Evolutionary conservation across 2,113 vertebrate species (phyloP).

Genomic region (Malurus cyaneus): DNA sequence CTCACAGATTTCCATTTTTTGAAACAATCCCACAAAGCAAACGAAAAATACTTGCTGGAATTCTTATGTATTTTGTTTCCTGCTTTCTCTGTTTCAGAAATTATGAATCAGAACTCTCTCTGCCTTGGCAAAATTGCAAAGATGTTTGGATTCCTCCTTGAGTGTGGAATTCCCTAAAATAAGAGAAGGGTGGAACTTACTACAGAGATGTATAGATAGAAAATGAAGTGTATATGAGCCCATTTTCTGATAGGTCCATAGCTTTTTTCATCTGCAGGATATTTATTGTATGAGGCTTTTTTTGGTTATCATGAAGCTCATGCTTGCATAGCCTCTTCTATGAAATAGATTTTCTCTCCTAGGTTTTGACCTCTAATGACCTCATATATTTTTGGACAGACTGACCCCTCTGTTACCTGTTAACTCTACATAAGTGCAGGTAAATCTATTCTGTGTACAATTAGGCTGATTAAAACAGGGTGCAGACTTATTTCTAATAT

Average conservation of each 20-base stretch:
- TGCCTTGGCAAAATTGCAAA: neutral
- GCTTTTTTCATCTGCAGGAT: neutral
- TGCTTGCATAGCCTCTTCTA: neutral
- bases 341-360: neutral
- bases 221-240: neutral
- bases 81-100: neutral
- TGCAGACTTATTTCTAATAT: neutral
- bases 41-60: neutral
- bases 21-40: neutral
- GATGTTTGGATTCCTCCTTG: neutral
- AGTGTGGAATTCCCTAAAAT: neutral
- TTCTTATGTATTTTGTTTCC: neutral
- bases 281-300: accelerated
- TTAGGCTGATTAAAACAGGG: neutral
- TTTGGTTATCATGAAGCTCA: neutral
- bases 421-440: neutral
- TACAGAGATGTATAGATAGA: neutral
- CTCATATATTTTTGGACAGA: neutral
- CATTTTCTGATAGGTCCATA: neutral
- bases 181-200: neutral
- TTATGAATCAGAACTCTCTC: neutral
- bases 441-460: neutral
- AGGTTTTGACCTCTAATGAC: neutral
- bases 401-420: neutral
- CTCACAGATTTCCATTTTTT: neutral